phyloP scores from a whole-genome alignment of 2,113 vertebrate genomes.

The Pelusios castaneus region DNA sequence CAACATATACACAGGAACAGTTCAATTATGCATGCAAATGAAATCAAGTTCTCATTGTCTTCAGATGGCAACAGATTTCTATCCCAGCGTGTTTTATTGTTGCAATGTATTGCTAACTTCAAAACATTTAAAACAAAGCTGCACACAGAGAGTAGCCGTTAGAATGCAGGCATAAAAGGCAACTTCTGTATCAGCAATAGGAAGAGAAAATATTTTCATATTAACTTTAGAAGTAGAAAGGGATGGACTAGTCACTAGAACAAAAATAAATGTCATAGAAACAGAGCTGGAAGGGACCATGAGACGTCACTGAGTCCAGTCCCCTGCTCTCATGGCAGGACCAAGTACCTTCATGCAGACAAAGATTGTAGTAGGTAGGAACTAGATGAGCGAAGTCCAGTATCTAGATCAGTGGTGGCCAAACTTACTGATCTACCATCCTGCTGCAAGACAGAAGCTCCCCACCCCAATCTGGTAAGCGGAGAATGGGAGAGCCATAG shows the following conservation, averaged over 20 bases:
- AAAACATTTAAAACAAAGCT: not conserved
- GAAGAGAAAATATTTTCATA: not conserved
- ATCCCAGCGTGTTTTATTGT: not conserved
- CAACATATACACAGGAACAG: not conserved
- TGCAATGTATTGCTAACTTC: not conserved
- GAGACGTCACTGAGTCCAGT: too few species aligned
- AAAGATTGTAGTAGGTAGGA: not conserved
- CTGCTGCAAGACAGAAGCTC: too few species aligned
- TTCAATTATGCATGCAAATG: not conserved
- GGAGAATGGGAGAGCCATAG: too few species aligned
- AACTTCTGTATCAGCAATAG: not conserved
- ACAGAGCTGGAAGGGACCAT: too few species aligned
- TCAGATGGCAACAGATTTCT: not conserved
- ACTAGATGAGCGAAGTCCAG: not conserved
- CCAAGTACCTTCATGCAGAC: not conserved
- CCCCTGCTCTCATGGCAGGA: too few species aligned
- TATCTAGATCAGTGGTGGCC: not conserved
- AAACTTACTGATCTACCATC: too few species aligned
- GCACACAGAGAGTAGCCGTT: not conserved
- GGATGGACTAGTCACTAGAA: not conserved
- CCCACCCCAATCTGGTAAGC: too few species aligned
- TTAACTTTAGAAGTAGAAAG: constrained; percentile 2
- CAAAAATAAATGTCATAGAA: not conserved
- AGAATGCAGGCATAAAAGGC: not conserved
- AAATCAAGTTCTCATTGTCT: not conserved